Base-by-base conservation (phyloP, 1,140 invertebrate genomes). In the Varroa destructor region DNA sequence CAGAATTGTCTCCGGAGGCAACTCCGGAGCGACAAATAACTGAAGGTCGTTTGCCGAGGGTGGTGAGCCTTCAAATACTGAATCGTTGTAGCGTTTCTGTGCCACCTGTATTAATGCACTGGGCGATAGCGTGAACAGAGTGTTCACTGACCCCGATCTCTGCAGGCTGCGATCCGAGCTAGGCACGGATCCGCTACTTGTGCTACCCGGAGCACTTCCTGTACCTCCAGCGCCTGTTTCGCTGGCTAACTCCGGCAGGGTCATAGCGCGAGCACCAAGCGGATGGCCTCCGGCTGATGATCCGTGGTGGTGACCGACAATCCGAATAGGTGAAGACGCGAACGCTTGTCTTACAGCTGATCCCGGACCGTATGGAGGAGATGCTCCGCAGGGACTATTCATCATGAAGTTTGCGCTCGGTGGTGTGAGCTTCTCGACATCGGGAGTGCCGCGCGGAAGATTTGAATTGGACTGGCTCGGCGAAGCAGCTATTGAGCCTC, bases 1-100 rank as follows among this genome's bases (percentile, higher is more conserved):
- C 74, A 97, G 84, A 36, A 98, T 82, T 37, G 93, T 97, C 81
- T 98, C 94, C 80, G 96, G 91, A 55, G 91, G 89, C 71, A 98
- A 81, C 79, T 96, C 93, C 5, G 92, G 92, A 43, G 88, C 86
- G 42, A 90, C 85, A 81, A 94, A 95, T 73, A 86, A 86, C 73
- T 89, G 84, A 72, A 86, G 87, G 72, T 85, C 81, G 56, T 83
- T 81, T 72, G 81, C 79, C 25, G 78, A 79, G 0, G 80, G 79
- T 6, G 83, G 82, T 1, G 84, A 84, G 51, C 79, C 78, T 14
- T 80, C 80, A 14, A 56, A 56, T 40, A 56, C 8, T 54, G 64
- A 67, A 14, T 67, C 61, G 61, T 67, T 67, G 61, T 43, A 67
- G 10, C 61, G 61, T 12, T 40, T 67, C 61, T 67, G 61, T 14